Percentiles rank a stretch among this genome's conserved stretches.
phyloP scores from a whole-genome alignment of 2,113 vertebrate genomes.

The Crotalus helleri region DNA sequence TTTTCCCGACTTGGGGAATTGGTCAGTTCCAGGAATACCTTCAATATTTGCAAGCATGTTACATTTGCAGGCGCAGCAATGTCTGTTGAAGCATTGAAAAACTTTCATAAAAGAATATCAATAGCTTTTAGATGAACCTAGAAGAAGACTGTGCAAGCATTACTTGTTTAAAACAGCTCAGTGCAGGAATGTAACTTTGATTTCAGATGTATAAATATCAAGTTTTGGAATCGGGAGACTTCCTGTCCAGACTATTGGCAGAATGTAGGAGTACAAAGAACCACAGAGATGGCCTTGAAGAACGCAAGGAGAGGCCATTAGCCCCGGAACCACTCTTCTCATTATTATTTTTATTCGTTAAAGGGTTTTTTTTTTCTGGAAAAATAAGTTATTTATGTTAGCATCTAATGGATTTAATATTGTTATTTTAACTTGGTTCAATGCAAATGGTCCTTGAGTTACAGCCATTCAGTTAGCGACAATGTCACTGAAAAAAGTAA shows the following conservation, averaged over 20 bases:
- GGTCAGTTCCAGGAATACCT: constrained; percentile 13
- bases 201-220: background rate
- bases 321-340: background rate
- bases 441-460: background rate
- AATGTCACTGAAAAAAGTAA: background rate
- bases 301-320: background rate
- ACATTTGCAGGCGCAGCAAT: background rate
- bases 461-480: background rate
- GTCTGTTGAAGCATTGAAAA: background rate
- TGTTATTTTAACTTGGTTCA: background rate
- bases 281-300: background rate
- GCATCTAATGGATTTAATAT: background rate
- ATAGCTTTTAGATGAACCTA: background rate
- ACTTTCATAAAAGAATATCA: background rate
- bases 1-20: constrained; percentile 7
- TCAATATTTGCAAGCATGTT: constrained; percentile 26
- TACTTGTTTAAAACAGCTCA: background rate
- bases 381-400: background rate
- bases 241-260: background rate
- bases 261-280: background rate
- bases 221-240: background rate
- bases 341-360: background rate
- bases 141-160: background rate
- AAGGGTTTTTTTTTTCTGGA: background rate
- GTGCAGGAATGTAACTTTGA: background rate